Base-by-base conservation (phyloP, 2,113 vertebrate species). In the Shinisaurus crocodilurus region DNA sequence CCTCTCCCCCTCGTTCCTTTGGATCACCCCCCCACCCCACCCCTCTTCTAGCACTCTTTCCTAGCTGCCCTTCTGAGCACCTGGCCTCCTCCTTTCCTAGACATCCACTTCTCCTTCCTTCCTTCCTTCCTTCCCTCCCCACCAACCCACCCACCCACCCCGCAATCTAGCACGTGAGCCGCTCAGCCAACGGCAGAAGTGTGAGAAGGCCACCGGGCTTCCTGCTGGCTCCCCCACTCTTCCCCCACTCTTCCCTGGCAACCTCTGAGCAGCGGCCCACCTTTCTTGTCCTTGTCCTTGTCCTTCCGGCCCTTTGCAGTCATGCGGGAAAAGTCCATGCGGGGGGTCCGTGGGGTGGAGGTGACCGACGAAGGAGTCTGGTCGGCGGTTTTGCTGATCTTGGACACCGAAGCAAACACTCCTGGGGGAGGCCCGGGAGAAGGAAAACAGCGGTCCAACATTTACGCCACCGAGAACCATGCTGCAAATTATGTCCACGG, bases 271-370 rank as follows among this genome's bases (percentile, higher is more conserved):
- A 13, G 27, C 72, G 1, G 3, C 1, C 40, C 96, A 97, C 98
- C 97, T 95, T 98, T 98, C 85, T 98, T 98, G 91, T 99, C 98
- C 89, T 98, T 98, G 91, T 98, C 98, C 82, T 98, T 98, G 90
- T 99, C 98, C 91, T 98, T 98, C 89, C 98, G 98, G 92, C 96
- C 98, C 93, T 98, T 98, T 32, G 98, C 98, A 1, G 98, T 97
- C 72, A 98, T 97, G 9, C 98, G 98, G 63, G 98, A 98, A 57
- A 99, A 98, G 91, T 98, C 98, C 96, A 98, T 96, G 83, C 98
- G 97, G 10, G 98, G 98, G 1, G 98, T 98, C 82, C 97, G 95
- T 16, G 98, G 98, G 13, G 98, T 99, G 90, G 98, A 98, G 50
- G 98, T 98, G 72, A 98, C 98, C 0, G 98, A 98, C 0, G 98